Percentiles rank a stretch among this genome's conserved stretches.
phyloP scores from a whole-genome alignment of 2,888 invertebrate species.

The Dilophus febrilis region DNA sequence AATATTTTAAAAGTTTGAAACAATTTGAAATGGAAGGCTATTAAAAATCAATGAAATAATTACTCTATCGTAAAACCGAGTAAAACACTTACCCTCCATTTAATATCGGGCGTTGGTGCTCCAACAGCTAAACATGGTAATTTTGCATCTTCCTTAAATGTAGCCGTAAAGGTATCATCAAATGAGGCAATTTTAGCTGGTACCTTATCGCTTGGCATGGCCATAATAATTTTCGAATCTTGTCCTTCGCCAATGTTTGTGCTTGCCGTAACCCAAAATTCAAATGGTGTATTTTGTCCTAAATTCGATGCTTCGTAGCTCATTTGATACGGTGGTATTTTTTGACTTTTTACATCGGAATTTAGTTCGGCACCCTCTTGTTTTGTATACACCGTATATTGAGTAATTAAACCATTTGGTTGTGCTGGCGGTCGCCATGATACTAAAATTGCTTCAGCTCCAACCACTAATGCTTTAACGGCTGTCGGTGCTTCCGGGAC shows the following conservation, averaged over 20 bases:
- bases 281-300: conserved; percentile 65
- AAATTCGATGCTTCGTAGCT: conserved; percentile 75
- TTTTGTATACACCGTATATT: conserved; percentile 82
- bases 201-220: conserved; percentile 61
- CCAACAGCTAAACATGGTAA: conserved; percentile 86
- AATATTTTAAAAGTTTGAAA: too few species aligned
- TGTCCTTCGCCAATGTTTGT: conserved; percentile 90
- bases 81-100: conserved; percentile 67
- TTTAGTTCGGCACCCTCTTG: conserved; percentile 48
- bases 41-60: too few species aligned
- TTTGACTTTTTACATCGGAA: conserved; percentile 49
- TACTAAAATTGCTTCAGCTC: conserved; percentile 75
- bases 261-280: conserved; percentile 89
- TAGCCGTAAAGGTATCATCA: conserved; percentile 81
- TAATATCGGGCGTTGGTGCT: conserved; percentile 72
- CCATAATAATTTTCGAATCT: conserved; percentile 69
- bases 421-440: conserved; percentile 88
- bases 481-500: conserved; percentile 87
- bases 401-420: conserved; percentile 82
- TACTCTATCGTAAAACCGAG: too few species aligned
- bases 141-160: conserved; percentile 81
- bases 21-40: too few species aligned
- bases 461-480: conserved; percentile 85
- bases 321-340: conserved; percentile 67
- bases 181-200: conserved; percentile 91